Conservation (phyloP, 1,140 invertebrate species). For the Neodiprion fabricii region DNA sequence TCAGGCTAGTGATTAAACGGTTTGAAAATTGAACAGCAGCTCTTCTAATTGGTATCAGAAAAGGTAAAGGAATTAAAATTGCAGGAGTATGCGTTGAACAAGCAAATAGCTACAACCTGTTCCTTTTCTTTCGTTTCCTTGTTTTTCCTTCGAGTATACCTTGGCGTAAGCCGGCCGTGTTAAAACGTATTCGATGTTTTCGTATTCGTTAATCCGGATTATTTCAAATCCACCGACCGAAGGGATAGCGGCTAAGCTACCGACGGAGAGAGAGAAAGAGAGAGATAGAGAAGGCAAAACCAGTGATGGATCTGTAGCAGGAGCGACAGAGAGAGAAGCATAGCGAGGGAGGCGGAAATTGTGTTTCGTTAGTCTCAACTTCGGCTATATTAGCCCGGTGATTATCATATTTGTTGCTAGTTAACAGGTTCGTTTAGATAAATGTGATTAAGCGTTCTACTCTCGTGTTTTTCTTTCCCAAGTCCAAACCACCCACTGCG, state of each 20-base stretch:
- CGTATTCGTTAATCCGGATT: conserved; percentile 58
- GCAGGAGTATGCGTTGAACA: no score
- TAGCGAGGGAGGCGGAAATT: not conserved
- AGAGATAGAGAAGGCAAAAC: no score
- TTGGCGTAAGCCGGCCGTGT: conserved; percentile 26
- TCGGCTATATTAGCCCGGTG: not conserved
- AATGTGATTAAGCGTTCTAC: not conserved
- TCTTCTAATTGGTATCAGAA: not conserved
- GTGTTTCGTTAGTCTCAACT: not conserved
- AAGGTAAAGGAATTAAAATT: no score
- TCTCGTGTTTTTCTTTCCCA: no score
- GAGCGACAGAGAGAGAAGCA: not conserved
- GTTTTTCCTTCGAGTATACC: no score
- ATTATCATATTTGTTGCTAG: conserved; percentile 5
- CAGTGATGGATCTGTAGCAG: no score
- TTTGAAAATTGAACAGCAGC: not conserved
- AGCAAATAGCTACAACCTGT: no score
- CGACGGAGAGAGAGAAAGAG: conserved; percentile 17
- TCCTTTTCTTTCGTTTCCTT: no score
- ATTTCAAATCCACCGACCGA: conserved; percentile 21
- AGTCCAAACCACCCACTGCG: not conserved
- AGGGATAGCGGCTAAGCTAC: conserved; percentile 40
- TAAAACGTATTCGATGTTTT: conserved; percentile 59
- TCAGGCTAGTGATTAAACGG: no score
- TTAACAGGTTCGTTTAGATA: conserved; percentile 7